Conservation (phyloP, 2,888 invertebrate species). For the Nomada flava region DNA sequence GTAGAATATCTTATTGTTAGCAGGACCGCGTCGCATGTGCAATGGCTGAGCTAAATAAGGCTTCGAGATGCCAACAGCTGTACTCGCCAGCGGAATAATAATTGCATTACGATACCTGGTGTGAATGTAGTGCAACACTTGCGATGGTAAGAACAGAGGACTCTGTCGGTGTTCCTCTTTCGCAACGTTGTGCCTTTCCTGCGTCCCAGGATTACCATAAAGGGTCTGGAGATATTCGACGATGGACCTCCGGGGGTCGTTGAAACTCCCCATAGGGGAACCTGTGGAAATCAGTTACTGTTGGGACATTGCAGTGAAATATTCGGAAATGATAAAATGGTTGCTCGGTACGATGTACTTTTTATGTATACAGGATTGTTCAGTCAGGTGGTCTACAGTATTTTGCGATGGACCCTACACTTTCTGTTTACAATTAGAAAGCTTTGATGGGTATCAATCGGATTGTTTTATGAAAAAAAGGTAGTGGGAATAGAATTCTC, state of each 20-base stretch:
- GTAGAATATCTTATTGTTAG: slow-evolving; percentile 7
- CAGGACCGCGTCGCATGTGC: slow-evolving; percentile 40
- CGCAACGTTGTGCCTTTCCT: background rate
- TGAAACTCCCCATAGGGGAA: background rate
- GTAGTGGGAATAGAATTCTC: too few species aligned
- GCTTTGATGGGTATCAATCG: too few species aligned
- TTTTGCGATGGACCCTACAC: too few species aligned
- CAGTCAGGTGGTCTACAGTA: too few species aligned
- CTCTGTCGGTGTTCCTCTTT: slow-evolving; percentile 17
- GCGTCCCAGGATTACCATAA: slow-evolving; percentile 35
- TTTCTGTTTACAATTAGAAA: too few species aligned
- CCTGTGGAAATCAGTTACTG: slow-evolving; percentile 2
- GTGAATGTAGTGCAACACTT: slow-evolving; percentile 33
- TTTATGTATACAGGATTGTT: too few species aligned
- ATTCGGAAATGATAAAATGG: too few species aligned
- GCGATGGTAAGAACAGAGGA: slow-evolving; percentile 31
- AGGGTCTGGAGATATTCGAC: slow-evolving; percentile 27
- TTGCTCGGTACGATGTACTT: too few species aligned
- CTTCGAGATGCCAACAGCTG: slow-evolving; percentile 49
- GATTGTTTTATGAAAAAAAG: too few species aligned
- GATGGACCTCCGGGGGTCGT: slow-evolving; percentile 1
- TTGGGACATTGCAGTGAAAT: background rate
- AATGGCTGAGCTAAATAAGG: slow-evolving; percentile 56
- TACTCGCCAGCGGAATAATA: slow-evolving; percentile 52
- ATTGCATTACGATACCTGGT: slow-evolving; percentile 41